These are phyloP conservation scores for Drosophila leontia DNA, from an alignment of 1,140 invertebrate genomes.

Conservation along the genomic window DNA sequence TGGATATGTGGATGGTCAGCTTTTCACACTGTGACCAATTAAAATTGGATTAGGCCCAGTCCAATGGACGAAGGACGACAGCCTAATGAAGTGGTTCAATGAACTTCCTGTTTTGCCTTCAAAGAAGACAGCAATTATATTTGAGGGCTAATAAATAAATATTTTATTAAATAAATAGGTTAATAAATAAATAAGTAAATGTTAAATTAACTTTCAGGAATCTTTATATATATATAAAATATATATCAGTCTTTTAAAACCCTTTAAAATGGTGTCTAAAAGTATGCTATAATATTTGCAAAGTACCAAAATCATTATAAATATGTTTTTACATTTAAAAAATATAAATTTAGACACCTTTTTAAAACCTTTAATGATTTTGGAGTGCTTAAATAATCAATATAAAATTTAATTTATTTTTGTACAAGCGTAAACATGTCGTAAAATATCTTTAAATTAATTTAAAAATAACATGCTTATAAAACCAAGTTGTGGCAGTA, in stretches of 20 bases:
- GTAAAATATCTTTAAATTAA: not conserved
- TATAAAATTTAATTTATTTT: no score
- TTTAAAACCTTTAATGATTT: no score
- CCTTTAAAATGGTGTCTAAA: not conserved
- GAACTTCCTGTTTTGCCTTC: not conserved
- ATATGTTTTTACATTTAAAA: no score
- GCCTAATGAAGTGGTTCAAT: constrained; percentile 36
- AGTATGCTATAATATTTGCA: no score
- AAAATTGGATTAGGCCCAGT: constrained; percentile 33
- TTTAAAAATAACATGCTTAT: not conserved
- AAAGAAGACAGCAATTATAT: not conserved
- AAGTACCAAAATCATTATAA: no score
- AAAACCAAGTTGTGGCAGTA: not conserved
- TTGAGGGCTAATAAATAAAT: not conserved
- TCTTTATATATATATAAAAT: no score
- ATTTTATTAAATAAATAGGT: no score
- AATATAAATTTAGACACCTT: no score
- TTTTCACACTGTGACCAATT: constrained; percentile 41
- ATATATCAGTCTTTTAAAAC: not conserved
- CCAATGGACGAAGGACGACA: not conserved
- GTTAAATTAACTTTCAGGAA: not conserved
- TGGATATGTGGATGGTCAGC: constrained; percentile 11
- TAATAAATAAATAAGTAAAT: not conserved
- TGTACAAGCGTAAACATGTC: no score
- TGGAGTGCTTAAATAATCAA: no score